phyloP scores from a whole-genome alignment of 2,888 invertebrate genomes.

The Oscheius sp. region DNA sequence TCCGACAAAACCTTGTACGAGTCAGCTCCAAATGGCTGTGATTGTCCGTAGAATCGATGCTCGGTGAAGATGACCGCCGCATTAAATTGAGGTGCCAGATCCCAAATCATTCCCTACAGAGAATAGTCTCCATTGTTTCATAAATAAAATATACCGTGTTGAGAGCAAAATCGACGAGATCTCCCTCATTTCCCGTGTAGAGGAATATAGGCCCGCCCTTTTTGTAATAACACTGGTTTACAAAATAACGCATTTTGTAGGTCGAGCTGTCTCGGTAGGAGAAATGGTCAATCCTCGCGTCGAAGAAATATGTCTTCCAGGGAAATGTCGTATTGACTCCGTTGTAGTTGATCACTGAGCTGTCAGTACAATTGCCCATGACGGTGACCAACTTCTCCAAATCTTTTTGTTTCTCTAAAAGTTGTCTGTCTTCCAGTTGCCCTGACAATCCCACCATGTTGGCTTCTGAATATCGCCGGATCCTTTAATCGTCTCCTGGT shows the following conservation, averaged over 20 bases:
- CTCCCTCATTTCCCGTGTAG: conserved; percentile 95
- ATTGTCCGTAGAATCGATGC: conserved; percentile 92
- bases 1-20: not conserved
- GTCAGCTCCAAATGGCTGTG: conserved; percentile 85
- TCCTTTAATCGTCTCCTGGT: not conserved
- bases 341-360: not conserved
- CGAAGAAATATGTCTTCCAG: conserved; percentile 31
- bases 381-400: not conserved
- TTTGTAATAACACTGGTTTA: conserved; percentile 40
- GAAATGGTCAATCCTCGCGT: conserved; percentile 33
- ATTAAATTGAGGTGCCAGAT: conserved; percentile 83
- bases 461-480: not conserved
- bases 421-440: not conserved
- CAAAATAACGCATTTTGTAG: conserved; percentile 28
- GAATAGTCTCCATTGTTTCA: not conserved
- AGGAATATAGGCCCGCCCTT: conserved; percentile 84
- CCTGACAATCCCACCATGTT: not conserved
- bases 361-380: conserved; percentile 2
- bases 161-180: conserved; percentile 86
- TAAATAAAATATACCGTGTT: conserved; percentile 82
- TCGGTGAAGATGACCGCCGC: conserved; percentile 93
- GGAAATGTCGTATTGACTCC: conserved; percentile 8
- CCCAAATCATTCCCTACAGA: conserved; percentile 87
- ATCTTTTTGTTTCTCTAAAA: conserved; percentile 1
- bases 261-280: conserved; percentile 9